Evolutionary conservation across 2,113 vertebrate genomes (phyloP), one percentile per base, ranked within the genome.

Genomic region (Rhipidura dahli): DNA sequence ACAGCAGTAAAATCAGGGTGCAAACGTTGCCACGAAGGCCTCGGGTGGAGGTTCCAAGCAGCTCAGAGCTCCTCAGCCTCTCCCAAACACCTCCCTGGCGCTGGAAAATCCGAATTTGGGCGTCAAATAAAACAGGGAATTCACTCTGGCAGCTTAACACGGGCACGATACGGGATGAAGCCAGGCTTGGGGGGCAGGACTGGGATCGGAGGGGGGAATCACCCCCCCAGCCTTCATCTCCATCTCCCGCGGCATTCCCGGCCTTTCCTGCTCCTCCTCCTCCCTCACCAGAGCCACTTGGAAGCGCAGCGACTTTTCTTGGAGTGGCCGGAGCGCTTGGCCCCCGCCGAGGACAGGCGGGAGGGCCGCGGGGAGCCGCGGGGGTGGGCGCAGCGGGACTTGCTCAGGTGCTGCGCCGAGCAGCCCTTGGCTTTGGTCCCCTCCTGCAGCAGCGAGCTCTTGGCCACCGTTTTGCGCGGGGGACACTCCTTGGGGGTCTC

Each of bases 261-360:
- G 3, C 11, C 13, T 4, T 42, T 51, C 10, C 78, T 2, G 3
- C 4, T 3, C 3, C 10, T 15, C 3, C 10, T 15, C 31, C 7
- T 15, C 33, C 39, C 54, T 78, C 28, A 97, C 12, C 96, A 97
- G 28, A 96, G 65, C 13, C 96, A 97, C 39, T 64, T 95, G 2
- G 94, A 50, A 23, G 47, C 12, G 13, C 86, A 81, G n/a, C 93
- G 76, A 2, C 65, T 92, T 70, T 91, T 97, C 83, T 94, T 97
- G 90, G 68, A 0, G 51, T 93, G 94, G 10, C 93, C 28, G 0
- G 89, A 94, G 19, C 72, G 89, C 17, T 97, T 95, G 35, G 2
- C 10, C 2, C 28, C 64, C 3, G 28, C 59, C 1, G 42, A 0
- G 9, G 26, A 24, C 5, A 81, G 88, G 10, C 77, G 90, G 1